Base-by-base conservation (phyloP, 1,140 invertebrate species). In the Phocides pigmalion region DNA sequence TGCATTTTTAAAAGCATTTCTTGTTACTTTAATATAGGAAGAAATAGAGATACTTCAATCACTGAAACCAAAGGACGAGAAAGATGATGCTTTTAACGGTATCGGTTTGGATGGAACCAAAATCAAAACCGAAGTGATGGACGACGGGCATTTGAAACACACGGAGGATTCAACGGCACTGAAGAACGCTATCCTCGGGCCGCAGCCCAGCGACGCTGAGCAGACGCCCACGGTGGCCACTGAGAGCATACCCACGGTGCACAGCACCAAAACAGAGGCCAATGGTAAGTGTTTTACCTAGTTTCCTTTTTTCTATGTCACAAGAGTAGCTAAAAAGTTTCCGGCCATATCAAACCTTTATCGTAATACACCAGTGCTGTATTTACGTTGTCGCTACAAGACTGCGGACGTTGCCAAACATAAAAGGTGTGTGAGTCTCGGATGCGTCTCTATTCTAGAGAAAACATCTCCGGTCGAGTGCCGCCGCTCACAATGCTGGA, bases 91-190 rank as follows among this genome's bases (percentile, higher is more conserved):
- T 8, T 28, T 8, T 4, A 68, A 12, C 19, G 28, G 61, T 0
- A 68, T 66, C 4, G 72, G 71, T 39, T 0, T 46, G 0, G 68
- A 79, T 51, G 70, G 72, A 4, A 42, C 70, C 2, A 87, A 84
- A 63, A 76, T 89, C 0, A 89, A 89, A 62, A 79, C 75, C 4
- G 88, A 89, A 65, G 51, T 63, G 19, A 28, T 61, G 2, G 84
- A 89, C 0, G 88, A 90, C 1, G 74, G 78, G 0, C 74, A 84
- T n/a, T 35, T 87, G 50, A 89, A 88, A 44, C 88, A 84, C 37
- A 90, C 85, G 0, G 87, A 90, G 22, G 88, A 90, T 49, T 89
- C 87, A 0, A 84, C 88, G 0, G 86, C 88, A 0, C 62, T 90
- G 17, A 85, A 84, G 63, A 90, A 89, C 35, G 88, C 88, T 0